Evolutionary conservation across 2,888 invertebrate genomes (phyloP), one percentile per base, ranked within the genome.

Genomic region (Eupeodes luniger): DNA sequence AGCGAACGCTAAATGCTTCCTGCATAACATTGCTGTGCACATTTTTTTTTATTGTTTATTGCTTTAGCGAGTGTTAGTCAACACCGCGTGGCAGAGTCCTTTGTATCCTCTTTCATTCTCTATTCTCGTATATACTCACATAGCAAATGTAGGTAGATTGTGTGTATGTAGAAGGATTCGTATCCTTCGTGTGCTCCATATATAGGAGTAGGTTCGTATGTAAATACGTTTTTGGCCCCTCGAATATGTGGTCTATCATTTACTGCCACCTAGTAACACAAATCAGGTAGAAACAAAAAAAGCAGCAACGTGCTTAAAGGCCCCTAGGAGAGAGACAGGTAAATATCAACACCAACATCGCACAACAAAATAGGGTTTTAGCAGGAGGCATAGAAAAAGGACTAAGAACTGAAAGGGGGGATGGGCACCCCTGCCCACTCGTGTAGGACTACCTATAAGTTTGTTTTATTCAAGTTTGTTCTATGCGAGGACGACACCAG

Each of bases 231-330:
- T 74, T 74, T 14, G 84, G 55, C 47, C 80, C 44, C 72, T 79
- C 53, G 75, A 83, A 72, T 83, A 83, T 87, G 87, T 87, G 84
- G 86, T 84, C 80, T 81, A 83, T 87, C 87, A 80, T 87, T 83
- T 80, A 76, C 76, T 87, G 79, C 77, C 77, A 81, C 77, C 76
- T 85, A 59, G 59, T 49, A 51, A 66, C 53, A 66, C 62, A 76
- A 80, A 44, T 51, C 66, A 51, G 59, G 16, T 14, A 40, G 11
- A 7, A 64, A 64, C 49, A 67, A 14, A 74, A 66, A 27, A 62
- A 61, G 62, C 53, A 55, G 16, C 40, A 74, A 72, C 1, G 9
- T 36, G 19, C 2, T 51, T 36, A 55, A 16, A 40, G n/a, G 11
- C 55, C 80, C 51, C 66, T 19, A 16, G 76, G 27, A 61, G 47